Percentiles rank a stretch among this genome's conserved stretches.
Conservation (phyloP, 2,888 invertebrate species). For the Campoletis raptor region DNA sequence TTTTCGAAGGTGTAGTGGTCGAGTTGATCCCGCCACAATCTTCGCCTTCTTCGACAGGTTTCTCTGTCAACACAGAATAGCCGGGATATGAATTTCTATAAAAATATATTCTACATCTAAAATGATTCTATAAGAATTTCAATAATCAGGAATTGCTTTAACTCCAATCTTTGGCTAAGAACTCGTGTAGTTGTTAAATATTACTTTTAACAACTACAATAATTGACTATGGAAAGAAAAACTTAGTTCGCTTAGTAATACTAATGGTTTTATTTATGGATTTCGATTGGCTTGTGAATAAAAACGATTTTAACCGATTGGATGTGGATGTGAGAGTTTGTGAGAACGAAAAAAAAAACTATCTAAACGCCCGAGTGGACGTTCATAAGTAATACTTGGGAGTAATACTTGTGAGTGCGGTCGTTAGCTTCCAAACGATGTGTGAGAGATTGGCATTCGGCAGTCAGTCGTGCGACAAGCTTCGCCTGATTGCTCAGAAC, state of each 20-base stretch:
- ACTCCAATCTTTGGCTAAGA: neutral
- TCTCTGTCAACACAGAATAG: slow-evolving; percentile 83
- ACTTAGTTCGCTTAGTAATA: neutral
- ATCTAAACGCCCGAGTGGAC: slow-evolving; percentile 66
- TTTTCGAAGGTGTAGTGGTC: slow-evolving; percentile 80
- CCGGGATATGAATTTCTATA: slow-evolving; percentile 62
- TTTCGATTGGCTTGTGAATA: neutral
- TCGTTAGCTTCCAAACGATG: slow-evolving; percentile 95
- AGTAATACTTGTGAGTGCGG: slow-evolving; percentile 93
- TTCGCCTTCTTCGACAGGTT: slow-evolving; percentile 77
- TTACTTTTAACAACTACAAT: neutral
- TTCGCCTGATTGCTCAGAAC: slow-evolving; percentile 96
- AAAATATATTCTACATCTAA: neutral
- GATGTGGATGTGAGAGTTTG: slow-evolving; percentile 8
- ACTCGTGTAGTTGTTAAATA: neutral
- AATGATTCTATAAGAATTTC: neutral
- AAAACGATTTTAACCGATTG: neutral
- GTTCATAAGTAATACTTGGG: slow-evolving; percentile 60
- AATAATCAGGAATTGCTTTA: neutral
- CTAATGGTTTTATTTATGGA: neutral
- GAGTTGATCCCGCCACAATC: slow-evolving; percentile 68
- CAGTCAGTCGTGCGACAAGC: slow-evolving; percentile 96
- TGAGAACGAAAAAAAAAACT: slow-evolving; percentile 37
- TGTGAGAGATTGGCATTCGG: slow-evolving; percentile 95
- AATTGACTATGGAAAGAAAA: neutral